Evolutionary conservation across 2,797 vertebrate genomes (phyloP).

Genomic region (Xenopus petersii): DNA sequence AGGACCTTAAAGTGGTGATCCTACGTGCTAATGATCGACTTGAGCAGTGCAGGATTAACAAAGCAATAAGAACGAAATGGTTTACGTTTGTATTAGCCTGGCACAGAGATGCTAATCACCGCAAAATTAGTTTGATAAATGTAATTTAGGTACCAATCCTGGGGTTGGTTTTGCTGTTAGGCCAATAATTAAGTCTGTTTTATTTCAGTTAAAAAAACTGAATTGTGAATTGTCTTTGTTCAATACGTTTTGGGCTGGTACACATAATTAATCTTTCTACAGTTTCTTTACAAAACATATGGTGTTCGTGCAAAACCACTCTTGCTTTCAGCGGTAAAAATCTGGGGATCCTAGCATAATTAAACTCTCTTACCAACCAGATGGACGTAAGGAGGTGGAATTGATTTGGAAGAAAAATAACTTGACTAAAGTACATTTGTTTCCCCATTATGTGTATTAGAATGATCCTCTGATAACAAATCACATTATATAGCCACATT

Average conservation of each 20-base stretch:
- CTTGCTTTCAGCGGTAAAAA: constrained; percentile 61
- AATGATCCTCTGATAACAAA: constrained; percentile 8
- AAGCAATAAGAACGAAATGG: no score
- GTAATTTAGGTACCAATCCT: constrained; percentile 51
- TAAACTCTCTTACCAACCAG: constrained; percentile 64
- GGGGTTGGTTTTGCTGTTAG: constrained; percentile 45
- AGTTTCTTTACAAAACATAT: constrained; percentile 65
- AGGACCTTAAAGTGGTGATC: no score
- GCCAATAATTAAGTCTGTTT: constrained; percentile 56
- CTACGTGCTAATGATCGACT: no score
- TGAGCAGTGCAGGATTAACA: no score
- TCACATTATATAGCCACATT: constrained; percentile 1
- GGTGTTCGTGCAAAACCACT: constrained; percentile 61
- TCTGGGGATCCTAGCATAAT: constrained; percentile 62
- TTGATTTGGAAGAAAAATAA: constrained; percentile 61
- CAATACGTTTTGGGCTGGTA: constrained; percentile 57
- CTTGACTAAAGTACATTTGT: constrained; percentile 25
- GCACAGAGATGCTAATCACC: no score
- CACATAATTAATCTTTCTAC: constrained; percentile 67
- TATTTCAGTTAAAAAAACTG: no score
- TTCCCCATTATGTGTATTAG: constrained; percentile 26
- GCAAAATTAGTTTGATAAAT: constrained; percentile 1
- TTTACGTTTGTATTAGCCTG: no score
- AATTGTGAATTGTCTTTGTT: constrained; percentile 56
- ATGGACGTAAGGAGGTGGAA: constrained; percentile 64